These are phyloP conservation scores for Hemibagrus wyckioides DNA, from an alignment of 2,113 vertebrate genomes.

Conservation along the genomic window DNA sequence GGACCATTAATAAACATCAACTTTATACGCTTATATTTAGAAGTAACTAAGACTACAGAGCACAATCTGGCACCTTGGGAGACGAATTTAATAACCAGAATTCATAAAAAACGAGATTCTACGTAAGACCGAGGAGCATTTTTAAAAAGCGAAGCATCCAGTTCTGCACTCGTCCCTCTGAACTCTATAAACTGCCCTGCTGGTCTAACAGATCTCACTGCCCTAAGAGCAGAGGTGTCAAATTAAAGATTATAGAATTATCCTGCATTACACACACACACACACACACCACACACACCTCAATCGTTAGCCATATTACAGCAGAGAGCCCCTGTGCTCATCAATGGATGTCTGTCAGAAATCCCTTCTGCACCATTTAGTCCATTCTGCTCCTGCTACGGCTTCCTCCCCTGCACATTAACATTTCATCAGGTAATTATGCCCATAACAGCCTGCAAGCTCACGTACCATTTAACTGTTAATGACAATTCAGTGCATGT, in stretches of 20 bases:
- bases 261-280: neutral
- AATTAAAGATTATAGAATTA: constrained; percentile 23
- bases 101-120: neutral
- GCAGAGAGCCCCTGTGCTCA: constrained; percentile 40
- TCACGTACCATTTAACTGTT: constrained; percentile 56
- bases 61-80: neutral
- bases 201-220: neutral
- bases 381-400: constrained; percentile 53
- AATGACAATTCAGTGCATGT: constrained; percentile 45
- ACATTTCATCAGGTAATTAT: constrained; percentile 71
- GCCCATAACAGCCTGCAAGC: constrained; percentile 55
- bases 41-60: neutral
- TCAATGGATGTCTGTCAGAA: constrained; percentile 60
- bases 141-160: neutral
- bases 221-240: neutral
- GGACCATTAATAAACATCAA: neutral
- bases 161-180: no score
- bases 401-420: constrained; percentile 58
- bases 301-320: constrained; percentile 27
- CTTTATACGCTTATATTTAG: neutral
- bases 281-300: constrained; percentile 2
- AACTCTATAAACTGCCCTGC: neutral
- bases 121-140: neutral
- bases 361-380: constrained; percentile 62
- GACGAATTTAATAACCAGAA: neutral